A percentile compares a stretch with the other conserved stretches of the same genome.
Conservation (phyloP, 2,888 invertebrate species). For the Hirtodrosophila trivittata region DNA sequence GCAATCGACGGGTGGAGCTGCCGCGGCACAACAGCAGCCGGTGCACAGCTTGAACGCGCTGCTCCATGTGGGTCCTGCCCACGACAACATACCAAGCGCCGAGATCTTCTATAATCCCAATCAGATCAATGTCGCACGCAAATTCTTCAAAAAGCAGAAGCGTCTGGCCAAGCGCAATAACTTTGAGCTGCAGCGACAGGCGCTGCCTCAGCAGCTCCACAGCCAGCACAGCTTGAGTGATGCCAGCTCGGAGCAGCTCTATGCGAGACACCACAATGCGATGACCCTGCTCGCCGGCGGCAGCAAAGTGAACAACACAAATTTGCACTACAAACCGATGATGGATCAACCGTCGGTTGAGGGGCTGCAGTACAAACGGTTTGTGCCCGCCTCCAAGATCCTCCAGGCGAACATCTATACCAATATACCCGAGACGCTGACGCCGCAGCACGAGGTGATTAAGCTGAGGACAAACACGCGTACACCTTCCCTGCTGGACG, state of each 20-base stretch:
- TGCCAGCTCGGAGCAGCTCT: conserved; percentile 84
- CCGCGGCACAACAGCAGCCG: conserved; percentile 28
- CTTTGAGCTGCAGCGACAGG: conserved; percentile 85
- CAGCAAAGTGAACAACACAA: conserved; percentile 92
- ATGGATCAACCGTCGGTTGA: conserved; percentile 27
- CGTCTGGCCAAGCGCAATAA: conserved; percentile 90
- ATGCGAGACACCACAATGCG: conserved; percentile 79
- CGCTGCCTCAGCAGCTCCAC: conserved; percentile 83
- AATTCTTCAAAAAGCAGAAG: conserved; percentile 95
- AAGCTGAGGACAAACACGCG: conserved; percentile 68
- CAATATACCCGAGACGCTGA: conserved; percentile 87
- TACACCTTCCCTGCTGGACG: conserved; percentile 71
- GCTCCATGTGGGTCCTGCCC: conserved; percentile 54
- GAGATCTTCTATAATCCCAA: conserved; percentile 96
- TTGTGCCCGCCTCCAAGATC: conserved; percentile 66
- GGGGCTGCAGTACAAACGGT: conserved; percentile 79
- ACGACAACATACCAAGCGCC: conserved; percentile 85
- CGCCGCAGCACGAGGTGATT: conserved; percentile 86
- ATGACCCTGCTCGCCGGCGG: conserved; percentile 88
- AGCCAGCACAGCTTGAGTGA: conserved; percentile 85
- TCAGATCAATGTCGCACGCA: conserved; percentile 96
- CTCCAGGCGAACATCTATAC: conserved; percentile 87
- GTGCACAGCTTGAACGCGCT: conserved; percentile 71
- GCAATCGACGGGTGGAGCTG: conserved; percentile 22
- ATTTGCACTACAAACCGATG: conserved; percentile 86